Percentiles rank a stretch among this genome's conserved stretches.
Evolutionary conservation across 2,113 vertebrate genomes (phyloP).

Genomic region (Hystrix brachyura): DNA sequence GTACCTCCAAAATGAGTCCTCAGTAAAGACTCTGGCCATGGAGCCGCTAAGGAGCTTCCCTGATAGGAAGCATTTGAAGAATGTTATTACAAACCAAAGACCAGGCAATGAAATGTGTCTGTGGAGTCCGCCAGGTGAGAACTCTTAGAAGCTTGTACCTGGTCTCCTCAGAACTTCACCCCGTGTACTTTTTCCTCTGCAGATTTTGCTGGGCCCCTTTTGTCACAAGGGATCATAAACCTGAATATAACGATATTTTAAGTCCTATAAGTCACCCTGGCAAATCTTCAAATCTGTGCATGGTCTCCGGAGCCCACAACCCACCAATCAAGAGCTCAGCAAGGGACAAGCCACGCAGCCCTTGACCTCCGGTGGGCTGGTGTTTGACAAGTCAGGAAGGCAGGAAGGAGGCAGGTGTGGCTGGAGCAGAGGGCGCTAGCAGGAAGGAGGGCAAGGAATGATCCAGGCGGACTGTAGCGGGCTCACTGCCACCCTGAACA

Average conservation of each 20-base stretch:
- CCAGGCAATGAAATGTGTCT: not conserved
- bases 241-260: not conserved
- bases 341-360: not conserved
- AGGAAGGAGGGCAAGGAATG: not conserved
- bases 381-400: not conserved
- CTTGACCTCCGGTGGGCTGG: not conserved
- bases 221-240: not conserved
- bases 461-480: not conserved
- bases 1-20: not conserved
- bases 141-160: not conserved
- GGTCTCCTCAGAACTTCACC: not conserved
- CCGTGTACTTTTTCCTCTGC: not conserved
- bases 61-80: not conserved
- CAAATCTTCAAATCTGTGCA: not conserved
- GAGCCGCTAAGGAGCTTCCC: not conserved
- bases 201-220: not conserved
- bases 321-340: not conserved
- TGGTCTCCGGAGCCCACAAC: not conserved
- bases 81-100: not conserved
- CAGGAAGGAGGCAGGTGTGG: not conserved
- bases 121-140: not conserved
- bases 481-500: not conserved
- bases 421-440: not conserved
- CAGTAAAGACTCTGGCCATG: not conserved
- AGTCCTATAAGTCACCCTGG: not conserved